Base-by-base conservation (phyloP, 2,888 invertebrate genomes). In the Tridacna crocea region DNA sequence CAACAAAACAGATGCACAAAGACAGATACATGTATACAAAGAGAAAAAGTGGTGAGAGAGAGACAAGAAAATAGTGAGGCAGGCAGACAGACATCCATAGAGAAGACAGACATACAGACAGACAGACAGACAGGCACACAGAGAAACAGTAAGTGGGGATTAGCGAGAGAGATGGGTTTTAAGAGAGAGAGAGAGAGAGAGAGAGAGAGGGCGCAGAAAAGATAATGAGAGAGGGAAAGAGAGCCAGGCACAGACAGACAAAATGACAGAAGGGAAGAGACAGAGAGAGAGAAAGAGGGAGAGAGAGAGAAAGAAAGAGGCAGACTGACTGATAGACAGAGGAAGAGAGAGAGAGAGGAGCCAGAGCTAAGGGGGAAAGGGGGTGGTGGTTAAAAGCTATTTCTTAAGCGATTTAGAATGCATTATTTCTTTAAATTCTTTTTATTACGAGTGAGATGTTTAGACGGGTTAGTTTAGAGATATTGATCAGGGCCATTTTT, bases 301-400 rank as follows among this genome's bases (percentile, higher is more conserved):
- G 47, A 70, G 48, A 70, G 47, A 70, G 46, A 70, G 48, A 47
- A 19, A n/a, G 70, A 27, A 27, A 27, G 66, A 27, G 66, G 36
- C 6, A 4, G 17, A 36, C 6, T 15, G 66, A 26, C 27, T 1
- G 27, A 36, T 12, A 36, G 66, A 27, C 10, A 26, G 66, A 66
- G 27, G 6, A 2, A 27, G 27, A 66, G 66, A 70, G 3, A 47
- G 0, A 70, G 70, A 47, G 70, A 70, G 22, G 36, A 47, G 19
- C 22, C 2, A 6, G 24, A 6, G 26, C 10, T 2, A 24, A 26
- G 19, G 26, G 63, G 63, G 15, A 26, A 11, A 24, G 26, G 3
- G 11, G 24, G 15, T 10, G 13, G 63, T n/a, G n/a, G 11, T n/a
- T 2, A 63, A 22, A 63, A 17, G 13, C 26, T 13, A 15, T 2